Conservation (phyloP, 2,113 vertebrate species). For the Thomomys bottae region DNA sequence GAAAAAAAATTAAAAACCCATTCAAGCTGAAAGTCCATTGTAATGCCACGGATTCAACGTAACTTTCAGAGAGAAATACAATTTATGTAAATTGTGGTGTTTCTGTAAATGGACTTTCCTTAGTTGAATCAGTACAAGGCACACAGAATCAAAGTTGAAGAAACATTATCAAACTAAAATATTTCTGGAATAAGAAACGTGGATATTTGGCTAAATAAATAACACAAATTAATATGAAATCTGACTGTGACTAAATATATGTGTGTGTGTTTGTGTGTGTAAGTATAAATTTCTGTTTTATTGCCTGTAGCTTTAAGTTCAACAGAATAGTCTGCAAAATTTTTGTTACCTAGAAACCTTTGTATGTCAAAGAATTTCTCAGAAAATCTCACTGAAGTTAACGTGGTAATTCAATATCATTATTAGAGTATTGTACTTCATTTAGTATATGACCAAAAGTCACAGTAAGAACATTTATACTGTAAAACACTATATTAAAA, state of each 20-base stretch:
- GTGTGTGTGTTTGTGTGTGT: too few species aligned
- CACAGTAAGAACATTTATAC: neutral
- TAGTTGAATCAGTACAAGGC: neutral
- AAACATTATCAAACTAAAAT: neutral
- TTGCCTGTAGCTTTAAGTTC: neutral
- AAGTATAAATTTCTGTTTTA: slow-evolving; percentile 38
- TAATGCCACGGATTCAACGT: slow-evolving; percentile 1
- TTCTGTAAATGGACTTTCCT: neutral
- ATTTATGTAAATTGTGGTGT: slow-evolving; percentile 27
- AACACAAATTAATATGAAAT: slow-evolving; percentile 6
- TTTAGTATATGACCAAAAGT: slow-evolving; percentile 14
- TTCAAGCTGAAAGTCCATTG: slow-evolving; percentile 64
- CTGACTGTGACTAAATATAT: too few species aligned
- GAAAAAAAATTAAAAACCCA: slow-evolving; percentile 77
- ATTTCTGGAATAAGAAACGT: slow-evolving; percentile 56
- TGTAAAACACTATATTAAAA: neutral
- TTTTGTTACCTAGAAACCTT: neutral
- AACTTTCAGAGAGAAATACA: slow-evolving; percentile 47
- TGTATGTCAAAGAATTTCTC: neutral
- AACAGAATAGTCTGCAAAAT: slow-evolving; percentile 3
- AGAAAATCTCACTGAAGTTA: neutral
- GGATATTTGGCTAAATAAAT: slow-evolving; percentile 43
- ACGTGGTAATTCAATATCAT: neutral
- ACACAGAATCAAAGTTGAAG: neutral
- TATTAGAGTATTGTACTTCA: neutral